phyloP scores from a whole-genome alignment of 1,140 invertebrate species.

The Drosophila kikkawai region DNA sequence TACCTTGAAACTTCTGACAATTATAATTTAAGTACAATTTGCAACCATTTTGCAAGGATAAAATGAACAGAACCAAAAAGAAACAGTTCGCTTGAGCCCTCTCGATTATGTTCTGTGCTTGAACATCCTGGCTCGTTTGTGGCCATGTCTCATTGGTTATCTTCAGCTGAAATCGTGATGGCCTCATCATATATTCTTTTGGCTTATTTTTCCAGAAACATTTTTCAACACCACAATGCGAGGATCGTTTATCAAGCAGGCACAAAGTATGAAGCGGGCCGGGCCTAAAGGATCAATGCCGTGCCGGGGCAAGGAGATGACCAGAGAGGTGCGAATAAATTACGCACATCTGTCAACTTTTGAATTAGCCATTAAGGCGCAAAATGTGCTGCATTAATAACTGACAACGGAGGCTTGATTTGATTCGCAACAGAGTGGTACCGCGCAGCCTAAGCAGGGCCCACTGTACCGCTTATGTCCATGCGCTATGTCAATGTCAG shows the following conservation, averaged over 20 bases:
- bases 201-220: conserved; percentile 47
- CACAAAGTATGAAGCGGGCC: conserved; percentile 16
- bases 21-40: no score
- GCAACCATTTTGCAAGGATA: no score
- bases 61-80: neutral
- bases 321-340: conserved; percentile 72
- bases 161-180: conserved; percentile 69
- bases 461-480: conserved; percentile 56
- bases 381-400: conserved; percentile 85
- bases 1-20: no score
- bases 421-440: conserved; percentile 66
- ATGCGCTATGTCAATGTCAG: conserved; percentile 84
- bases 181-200: conserved; percentile 75
- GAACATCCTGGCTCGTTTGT: conserved; percentile 15
- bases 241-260: conserved; percentile 69
- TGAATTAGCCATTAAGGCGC: conserved; percentile 85
- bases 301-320: conserved; percentile 14
- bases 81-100: neutral
- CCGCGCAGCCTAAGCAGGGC: conserved; percentile 1
- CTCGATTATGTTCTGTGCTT: neutral
- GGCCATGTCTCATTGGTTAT: conserved; percentile 42
- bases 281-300: conserved; percentile 42
- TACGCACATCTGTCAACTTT: conserved; percentile 85
- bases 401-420: conserved; percentile 76
- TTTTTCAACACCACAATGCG: conserved; percentile 80